Base-by-base conservation (phyloP, 2,113 vertebrate genomes). In the Pardalotus punctatus region DNA sequence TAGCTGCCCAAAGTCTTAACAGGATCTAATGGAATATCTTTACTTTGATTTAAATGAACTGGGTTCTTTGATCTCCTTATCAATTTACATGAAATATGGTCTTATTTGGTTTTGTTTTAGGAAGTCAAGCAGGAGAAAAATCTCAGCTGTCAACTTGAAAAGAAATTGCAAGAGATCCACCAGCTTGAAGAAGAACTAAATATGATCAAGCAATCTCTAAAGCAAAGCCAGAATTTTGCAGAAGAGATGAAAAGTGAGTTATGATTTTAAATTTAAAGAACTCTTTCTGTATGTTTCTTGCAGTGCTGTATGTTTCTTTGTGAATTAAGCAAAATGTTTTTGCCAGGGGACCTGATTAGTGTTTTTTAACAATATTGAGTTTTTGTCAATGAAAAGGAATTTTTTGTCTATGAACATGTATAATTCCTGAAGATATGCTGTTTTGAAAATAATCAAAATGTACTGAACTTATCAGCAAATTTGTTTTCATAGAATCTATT, bases 221-320 rank as follows among this genome's bases (percentile, higher is more conserved):
- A 98, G 66, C 97, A 98, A 90, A 98, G 96, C 72, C 98, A 98
- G 88, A 97, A 85, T 56, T 96, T 97, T 78, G 94, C 97, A 11
- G 98, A 99, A 90, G 98, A 99, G 78, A 93, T 99, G 82, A 98
- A 96, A 98, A 98, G 99, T 99, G 96, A 97, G 97, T 96, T 60
- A 62, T 1, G 0, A 27, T 27, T 86, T 94, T 86, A 58, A 57
- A n/a, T 86, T 58, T 78, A 29, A 6, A 53, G 48, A 80, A 53
- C 38, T 38, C 7, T 25, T 86, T 35, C 67, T 85, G 18, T 12
- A 10, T 47, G 29, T 80, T 94, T 91, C 18, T 33, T 21, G 9
- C 22, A 62, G 4, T 77, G 18, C 29, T 54, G 3, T 35, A 67
- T 64, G 12, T 28, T 56, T 70, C 8, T 65, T 33, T 79, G 20